These are phyloP conservation scores for Atta colombica DNA, from an alignment of 1,140 invertebrate genomes.

Conservation along the genomic window DNA sequence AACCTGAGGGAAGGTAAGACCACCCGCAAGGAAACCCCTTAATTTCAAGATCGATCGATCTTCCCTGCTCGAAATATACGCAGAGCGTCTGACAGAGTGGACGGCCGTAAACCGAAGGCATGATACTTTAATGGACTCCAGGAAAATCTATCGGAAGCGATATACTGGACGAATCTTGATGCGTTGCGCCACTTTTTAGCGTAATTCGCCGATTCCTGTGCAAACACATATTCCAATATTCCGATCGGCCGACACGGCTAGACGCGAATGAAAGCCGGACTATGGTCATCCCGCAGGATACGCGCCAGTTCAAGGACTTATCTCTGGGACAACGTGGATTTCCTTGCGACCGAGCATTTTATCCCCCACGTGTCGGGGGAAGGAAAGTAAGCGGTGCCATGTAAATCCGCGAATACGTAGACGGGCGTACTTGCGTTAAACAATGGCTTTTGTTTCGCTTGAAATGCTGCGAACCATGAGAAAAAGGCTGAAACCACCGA, in stretches of 20 bases:
- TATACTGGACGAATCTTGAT: slow-evolving; percentile 38
- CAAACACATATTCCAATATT: slow-evolving; percentile 78
- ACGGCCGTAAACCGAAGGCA: slow-evolving; percentile 59
- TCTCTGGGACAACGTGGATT: slow-evolving; percentile 49
- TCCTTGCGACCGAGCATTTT: slow-evolving; percentile 73
- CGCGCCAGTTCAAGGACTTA: slow-evolving; percentile 56
- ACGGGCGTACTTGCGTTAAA: slow-evolving; percentile 71
- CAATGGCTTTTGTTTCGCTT: slow-evolving; percentile 74
- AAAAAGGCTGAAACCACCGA: slow-evolving; percentile 31
- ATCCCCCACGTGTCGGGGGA: slow-evolving; percentile 62
- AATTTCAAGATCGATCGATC: slow-evolving; percentile 66
- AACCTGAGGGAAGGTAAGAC: slow-evolving; percentile 11
- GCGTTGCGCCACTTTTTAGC: slow-evolving; percentile 78
- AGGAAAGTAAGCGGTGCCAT: slow-evolving; percentile 46
- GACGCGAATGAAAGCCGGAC: slow-evolving; percentile 55
- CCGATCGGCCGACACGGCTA: slow-evolving; percentile 61
- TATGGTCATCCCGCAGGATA: slow-evolving; percentile 77
- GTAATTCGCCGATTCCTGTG: slow-evolving; percentile 85
- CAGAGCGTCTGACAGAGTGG: slow-evolving; percentile 7
- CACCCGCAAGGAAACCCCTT: not conserved
- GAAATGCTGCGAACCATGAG: slow-evolving; percentile 7
- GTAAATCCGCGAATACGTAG: slow-evolving; percentile 76
- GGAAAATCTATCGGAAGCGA: slow-evolving; percentile 24
- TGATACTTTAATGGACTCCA: slow-evolving; percentile 59
- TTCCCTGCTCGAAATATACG: slow-evolving; percentile 34